Evolutionary conservation across 2,888 invertebrate species (phyloP).

Genomic region (Caradrina kadenii): DNA sequence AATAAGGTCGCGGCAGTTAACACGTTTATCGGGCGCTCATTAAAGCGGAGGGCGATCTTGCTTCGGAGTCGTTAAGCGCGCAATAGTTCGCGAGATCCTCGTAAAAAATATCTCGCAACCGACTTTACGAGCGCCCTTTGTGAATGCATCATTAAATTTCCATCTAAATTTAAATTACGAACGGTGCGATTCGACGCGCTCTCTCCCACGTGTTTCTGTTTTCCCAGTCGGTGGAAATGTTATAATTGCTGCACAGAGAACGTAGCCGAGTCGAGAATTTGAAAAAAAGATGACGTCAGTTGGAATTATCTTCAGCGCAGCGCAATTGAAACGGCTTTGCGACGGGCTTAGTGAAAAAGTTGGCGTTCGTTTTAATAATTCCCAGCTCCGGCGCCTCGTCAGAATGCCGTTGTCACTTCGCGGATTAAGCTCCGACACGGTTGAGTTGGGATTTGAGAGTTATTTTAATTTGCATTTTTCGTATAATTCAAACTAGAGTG

Average conservation of each 20-base stretch:
- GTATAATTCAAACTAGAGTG: constrained; percentile 80
- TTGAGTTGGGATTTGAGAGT: constrained; percentile 89
- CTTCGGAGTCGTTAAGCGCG: constrained; percentile 91
- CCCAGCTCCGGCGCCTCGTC: constrained; percentile 90
- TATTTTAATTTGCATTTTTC: constrained; percentile 90
- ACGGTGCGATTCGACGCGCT: constrained; percentile 87
- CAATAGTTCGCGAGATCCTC: constrained; percentile 91
- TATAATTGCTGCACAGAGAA: constrained; percentile 90
- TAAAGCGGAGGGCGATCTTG: constrained; percentile 90
- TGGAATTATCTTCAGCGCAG: constrained; percentile 91
- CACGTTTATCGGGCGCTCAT: constrained; percentile 91
- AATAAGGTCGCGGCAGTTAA: constrained; percentile 90
- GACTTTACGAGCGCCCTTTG: constrained; percentile 90
- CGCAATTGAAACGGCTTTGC: constrained; percentile 91
- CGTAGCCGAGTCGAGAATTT: constrained; percentile 88
- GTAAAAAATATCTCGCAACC: constrained; percentile 90
- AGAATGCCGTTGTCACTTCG: constrained; percentile 91
- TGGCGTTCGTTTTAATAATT: constrained; percentile 91
- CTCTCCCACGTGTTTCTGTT: constrained; percentile 89
- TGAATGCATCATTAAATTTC: constrained; percentile 91
- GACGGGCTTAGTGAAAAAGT: constrained; percentile 91
- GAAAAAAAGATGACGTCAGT: constrained; percentile 91
- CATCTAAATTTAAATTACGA: constrained; percentile 91
- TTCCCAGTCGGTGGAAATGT: constrained; percentile 90
- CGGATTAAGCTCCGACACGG: constrained; percentile 90